A percentile compares a stretch with the other conserved stretches of the same genome.
Evolutionary conservation across 2,888 invertebrate genomes (phyloP).

Genomic region (Ptilodon capucinus): DNA sequence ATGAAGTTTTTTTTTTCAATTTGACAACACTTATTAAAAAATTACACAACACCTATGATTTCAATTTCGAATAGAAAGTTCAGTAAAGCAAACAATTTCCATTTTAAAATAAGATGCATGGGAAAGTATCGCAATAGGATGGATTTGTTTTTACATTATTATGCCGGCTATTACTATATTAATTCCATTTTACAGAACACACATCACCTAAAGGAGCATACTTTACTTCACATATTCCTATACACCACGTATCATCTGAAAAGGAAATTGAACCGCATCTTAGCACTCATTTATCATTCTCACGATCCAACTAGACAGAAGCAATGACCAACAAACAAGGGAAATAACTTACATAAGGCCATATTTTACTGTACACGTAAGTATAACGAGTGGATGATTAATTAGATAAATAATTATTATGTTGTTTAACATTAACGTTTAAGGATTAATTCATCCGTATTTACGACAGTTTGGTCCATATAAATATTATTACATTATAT

Average conservation of each 20-base stretch:
- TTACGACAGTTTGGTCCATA: slow-evolving; percentile 82
- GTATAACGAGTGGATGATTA: slow-evolving; percentile 80
- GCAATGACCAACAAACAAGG: slow-evolving; percentile 66
- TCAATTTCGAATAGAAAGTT: background rate
- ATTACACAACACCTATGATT: background rate
- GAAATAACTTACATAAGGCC: slow-evolving; percentile 81
- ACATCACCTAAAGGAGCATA: slow-evolving; percentile 69
- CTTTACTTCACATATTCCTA: slow-evolving; percentile 57
- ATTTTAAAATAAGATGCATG: slow-evolving; percentile 16
- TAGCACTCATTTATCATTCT: slow-evolving; percentile 49
- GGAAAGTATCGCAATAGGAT: slow-evolving; percentile 30
- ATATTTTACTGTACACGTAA: slow-evolving; percentile 80
- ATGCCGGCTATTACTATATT: slow-evolving; percentile 62
- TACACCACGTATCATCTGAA: slow-evolving; percentile 61
- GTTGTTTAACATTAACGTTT: slow-evolving; percentile 75
- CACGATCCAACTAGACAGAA: slow-evolving; percentile 63
- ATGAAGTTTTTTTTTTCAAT: background rate
- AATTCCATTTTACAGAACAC: slow-evolving; percentile 67
- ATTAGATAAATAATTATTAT: slow-evolving; percentile 73
- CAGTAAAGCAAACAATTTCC: background rate
- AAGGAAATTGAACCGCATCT: slow-evolving; percentile 35
- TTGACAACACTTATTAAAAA: background rate
- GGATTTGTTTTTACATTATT: slow-evolving; percentile 41
- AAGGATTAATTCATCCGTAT: slow-evolving; percentile 78
- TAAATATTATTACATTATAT: slow-evolving; percentile 77